Evolutionary conservation across 64 coral and sea anemone genomes (phyloP).

Genomic region (Montipora cactus): DNA sequence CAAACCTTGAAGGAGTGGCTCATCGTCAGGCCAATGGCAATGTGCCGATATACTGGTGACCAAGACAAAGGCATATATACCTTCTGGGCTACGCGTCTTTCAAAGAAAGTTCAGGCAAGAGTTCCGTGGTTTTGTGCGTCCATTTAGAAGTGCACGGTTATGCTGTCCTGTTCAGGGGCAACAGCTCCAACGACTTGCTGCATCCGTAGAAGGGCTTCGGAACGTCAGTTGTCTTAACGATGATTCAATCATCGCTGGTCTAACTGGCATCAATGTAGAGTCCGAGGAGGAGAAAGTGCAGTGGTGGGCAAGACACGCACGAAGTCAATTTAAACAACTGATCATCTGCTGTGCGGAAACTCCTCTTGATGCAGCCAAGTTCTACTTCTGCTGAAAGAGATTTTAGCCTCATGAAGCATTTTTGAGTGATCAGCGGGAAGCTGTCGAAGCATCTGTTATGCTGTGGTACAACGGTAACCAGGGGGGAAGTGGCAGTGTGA

Average conservation of each 20-base stretch:
- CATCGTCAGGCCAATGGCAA: slow-evolving; percentile 17
- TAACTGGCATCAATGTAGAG: neutral
- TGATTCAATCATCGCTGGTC: too few relatives aligned
- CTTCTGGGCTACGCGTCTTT: slow-evolving; percentile 1
- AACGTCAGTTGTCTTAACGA: neutral
- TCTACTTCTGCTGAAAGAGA: slow-evolving; percentile 44
- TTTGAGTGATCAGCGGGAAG: slow-evolving; percentile 61
- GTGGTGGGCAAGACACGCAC: slow-evolving; percentile 47
- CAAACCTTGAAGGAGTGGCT: slow-evolving; percentile 37
- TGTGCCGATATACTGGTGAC: slow-evolving; percentile 40
- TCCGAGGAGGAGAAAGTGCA: slow-evolving; percentile 4
- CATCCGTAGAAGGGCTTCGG: neutral
- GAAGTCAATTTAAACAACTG: slow-evolving; percentile 20
- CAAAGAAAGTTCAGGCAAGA: slow-evolving; percentile 29
- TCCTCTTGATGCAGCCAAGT: slow-evolving; percentile 18
- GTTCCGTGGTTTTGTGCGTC: slow-evolving; percentile 49
- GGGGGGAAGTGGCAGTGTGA: too few relatives aligned
- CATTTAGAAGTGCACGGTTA: neutral
- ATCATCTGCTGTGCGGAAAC: slow-evolving; percentile 32
- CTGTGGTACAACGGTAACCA: slow-evolving; percentile 10
- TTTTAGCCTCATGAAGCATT: slow-evolving; percentile 51
- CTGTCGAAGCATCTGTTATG: slow-evolving; percentile 57
- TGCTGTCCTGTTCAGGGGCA: slow-evolving; percentile 13
- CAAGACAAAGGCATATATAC: slow-evolving; percentile 48
- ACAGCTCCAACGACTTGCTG: neutral